Conservation (phyloP, 2,888 invertebrate genomes). For the Hydraecia micacea region DNA sequence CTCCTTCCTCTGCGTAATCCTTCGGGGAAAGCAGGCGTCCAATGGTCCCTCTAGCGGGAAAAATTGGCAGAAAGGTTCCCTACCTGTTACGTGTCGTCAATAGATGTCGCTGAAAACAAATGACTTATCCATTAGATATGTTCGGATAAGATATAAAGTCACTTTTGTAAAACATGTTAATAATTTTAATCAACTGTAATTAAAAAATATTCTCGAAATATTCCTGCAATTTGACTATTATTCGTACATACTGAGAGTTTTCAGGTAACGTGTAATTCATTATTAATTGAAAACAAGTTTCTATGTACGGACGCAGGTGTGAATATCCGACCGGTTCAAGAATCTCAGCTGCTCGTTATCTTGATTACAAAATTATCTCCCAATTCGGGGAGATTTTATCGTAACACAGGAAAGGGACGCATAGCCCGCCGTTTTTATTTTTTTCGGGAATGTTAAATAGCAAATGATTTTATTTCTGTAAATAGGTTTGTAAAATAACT, state of each 20-base stretch:
- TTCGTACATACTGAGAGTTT: neutral
- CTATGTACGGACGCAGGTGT: neutral
- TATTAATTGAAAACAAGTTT: neutral
- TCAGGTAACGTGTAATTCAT: neutral
- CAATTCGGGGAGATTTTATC: slow-evolving; percentile 52
- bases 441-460: neutral
- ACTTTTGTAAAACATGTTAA: no score
- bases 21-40: neutral
- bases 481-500: neutral
- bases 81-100: neutral
- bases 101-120: slow-evolving; percentile 22
- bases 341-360: slow-evolving; percentile 61
- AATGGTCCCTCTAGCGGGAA: neutral
- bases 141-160: slow-evolving; percentile 24
- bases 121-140: neutral
- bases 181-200: neutral
- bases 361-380: slow-evolving; percentile 45
- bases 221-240: neutral
- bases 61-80: neutral
- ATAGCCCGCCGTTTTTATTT: neutral
- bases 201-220: neutral
- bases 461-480: neutral
- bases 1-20: no score
- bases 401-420: neutral
- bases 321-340: slow-evolving; percentile 47